Evolutionary conservation across 37 sponge, comb jelly and placozoan genomes (phyloP), one percentile per base, ranked within the genome.

Genomic region (Cladorhizidae sp.): DNA sequence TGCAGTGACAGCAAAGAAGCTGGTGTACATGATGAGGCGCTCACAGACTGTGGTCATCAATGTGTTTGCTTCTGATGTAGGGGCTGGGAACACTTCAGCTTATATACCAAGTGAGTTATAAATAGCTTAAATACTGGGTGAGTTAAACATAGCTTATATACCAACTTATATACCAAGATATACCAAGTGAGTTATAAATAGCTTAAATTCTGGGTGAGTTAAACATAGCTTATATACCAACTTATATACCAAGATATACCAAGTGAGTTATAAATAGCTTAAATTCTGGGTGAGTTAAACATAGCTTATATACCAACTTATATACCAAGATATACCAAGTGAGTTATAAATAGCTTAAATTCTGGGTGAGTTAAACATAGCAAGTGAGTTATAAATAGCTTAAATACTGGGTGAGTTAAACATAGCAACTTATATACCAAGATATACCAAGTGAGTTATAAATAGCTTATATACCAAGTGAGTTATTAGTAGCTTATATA

Each of bases 301-400:
- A n/a, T n/a, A n/a, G n/a, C n/a, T n/a, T 31, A 71, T 38, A 14
- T n/a, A 12, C 40, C 72, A 36, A 12, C 42, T 29, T 29, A 14
- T n/a, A n/a, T n/a, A n/a, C n/a, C n/a, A n/a, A n/a, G n/a, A 65
- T 31, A 65, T 65, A 35, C 67, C 67, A 14, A 5, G 67, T 65
- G 35, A 65, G 67, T 31, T 5, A 28, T 5, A 18, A 45, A 45
- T 45, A 45, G 9, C 5, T 45, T 45, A 45, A 45, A 45, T 45
- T 12, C 49, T 45, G 49, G 49, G 49, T 45, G 49, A 9, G 49
- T 45, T n/a, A n/a, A n/a, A n/a, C n/a, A n/a, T n/a, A n/a, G n/a
- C 67, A 14, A 5, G 67, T 65, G 35, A 65, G 67, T 31, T 5
- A 28, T 5, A 18, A 45, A 45, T 45, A 45, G 9, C 5, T 45